Conservation (phyloP, 1,140 invertebrate genomes). For the Melanaphis sacchari region DNA sequence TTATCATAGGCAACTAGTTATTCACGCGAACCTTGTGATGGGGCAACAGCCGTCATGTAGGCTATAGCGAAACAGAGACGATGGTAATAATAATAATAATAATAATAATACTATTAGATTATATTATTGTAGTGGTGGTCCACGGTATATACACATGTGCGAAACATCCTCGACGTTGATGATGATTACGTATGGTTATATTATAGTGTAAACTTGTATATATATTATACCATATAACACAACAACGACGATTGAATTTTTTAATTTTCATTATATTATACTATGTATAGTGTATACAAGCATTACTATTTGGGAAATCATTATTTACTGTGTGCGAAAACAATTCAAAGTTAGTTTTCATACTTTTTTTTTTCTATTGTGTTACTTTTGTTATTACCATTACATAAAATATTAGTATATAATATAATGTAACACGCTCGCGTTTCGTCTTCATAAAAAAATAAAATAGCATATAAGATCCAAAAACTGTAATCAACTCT, state of each 20-base stretch:
- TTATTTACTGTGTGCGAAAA: background rate
- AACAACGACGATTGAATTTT: background rate
- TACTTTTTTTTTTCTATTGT: background rate
- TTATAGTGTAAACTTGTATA: background rate
- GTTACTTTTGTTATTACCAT: background rate
- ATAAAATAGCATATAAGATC: background rate
- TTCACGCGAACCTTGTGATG: background rate
- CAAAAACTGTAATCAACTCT: background rate
- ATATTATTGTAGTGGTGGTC: background rate
- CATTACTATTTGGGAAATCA: background rate
- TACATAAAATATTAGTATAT: background rate
- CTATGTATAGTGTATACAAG: background rate
- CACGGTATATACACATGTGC: background rate
- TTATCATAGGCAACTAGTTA: constrained; percentile 46
- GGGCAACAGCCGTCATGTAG: background rate
- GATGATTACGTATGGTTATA: background rate
- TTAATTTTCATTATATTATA: background rate
- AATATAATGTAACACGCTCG: background rate
- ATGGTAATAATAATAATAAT: background rate
- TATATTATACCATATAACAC: background rate
- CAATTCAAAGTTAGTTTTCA: background rate
- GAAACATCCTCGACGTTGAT: background rate
- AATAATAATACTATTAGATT: background rate
- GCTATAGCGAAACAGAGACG: background rate
- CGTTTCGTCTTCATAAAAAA: background rate